Evolutionary conservation across 2,113 vertebrate genomes (phyloP), one percentile per base, ranked within the genome.

Genomic region (Rhinolophus sinicus): DNA sequence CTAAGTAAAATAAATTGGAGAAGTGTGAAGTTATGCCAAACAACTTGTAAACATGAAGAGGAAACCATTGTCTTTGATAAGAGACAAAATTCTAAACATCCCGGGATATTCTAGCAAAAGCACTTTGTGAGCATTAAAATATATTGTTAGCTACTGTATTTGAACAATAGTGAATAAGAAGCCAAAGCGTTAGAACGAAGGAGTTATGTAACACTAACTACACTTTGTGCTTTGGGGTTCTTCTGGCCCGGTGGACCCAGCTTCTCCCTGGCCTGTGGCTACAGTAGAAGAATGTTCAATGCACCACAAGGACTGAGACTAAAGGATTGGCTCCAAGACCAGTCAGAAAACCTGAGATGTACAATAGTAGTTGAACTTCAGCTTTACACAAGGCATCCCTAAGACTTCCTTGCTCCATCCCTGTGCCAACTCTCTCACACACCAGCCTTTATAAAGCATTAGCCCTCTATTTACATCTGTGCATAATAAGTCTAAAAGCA

Each of bases 1-100:
- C 6, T 52, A 96, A 56, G 28, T 87, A 76, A 90, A 83, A 60
- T 76, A 90, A 94, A 90, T 47, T 86, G 50, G 28, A 30, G 28
- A 86, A 64, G 5, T 56, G 26, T 94, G 69, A 92, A 90, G 54
- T 86, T 54, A 87, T 7, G 44, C 38, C 82, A 76, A 93, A 64
- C 47, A 84, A 52, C 14, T 40, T 94, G 77, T 14, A 90, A 93
- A 78, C 62, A 69, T 21, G 56, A 93, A 26, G 11, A 77, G 73
- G 35, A 93, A 94, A 67, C 1, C 82, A 35, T 75, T 21, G 72
- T 38, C 47, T 93, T 62, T 58, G 38, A 62, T 78, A 72, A 56
- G 40, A 81, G n/a, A 52, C 8, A 82, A 83, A 90, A 67, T 82
- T 78, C 35, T 84, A 90, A 93, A 83, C 62, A 90, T 52, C 60